Conservation (phyloP, 2,888 invertebrate species). For the Polydesmus complanatus region DNA sequence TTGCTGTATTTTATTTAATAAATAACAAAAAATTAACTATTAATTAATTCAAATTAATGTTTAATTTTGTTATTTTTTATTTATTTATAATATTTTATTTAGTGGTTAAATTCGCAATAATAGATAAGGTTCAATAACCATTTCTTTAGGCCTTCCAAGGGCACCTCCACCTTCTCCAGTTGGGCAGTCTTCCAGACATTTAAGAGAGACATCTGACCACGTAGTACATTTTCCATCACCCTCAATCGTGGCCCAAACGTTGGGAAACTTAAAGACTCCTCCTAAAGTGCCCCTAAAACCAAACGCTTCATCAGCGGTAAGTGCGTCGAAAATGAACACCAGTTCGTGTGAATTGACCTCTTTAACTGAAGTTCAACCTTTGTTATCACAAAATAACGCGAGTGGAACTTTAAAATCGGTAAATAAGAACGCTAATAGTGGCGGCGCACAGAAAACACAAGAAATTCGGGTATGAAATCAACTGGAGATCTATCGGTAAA, state of each 20-base stretch:
- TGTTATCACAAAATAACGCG: constrained; percentile 10
- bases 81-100: too few relatives aligned
- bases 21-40: too few relatives aligned
- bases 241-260: constrained; percentile 11
- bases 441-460: constrained; percentile 5
- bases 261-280: constrained; percentile 6
- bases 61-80: too few relatives aligned
- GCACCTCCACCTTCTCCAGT: constrained; percentile 18
- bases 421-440: constrained; percentile 2
- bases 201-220: neutral
- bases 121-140: too few relatives aligned
- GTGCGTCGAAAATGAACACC: neutral
- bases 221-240: constrained; percentile 2
- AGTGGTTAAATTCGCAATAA: too few relatives aligned
- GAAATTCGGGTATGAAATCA: constrained; percentile 17
- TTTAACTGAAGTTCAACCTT: constrained; percentile 17
- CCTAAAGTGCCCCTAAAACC: constrained; percentile 13
- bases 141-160: constrained; percentile 5
- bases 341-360: constrained; percentile 9
- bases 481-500: neutral
- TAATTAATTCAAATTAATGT: too few relatives aligned
- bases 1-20: too few relatives aligned
- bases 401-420: neutral
- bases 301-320: neutral
- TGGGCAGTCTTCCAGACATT: constrained; percentile 10